These are phyloP conservation scores for Mormyrus hasselquistii DNA, from an alignment of 2,797 vertebrate genomes.

Conservation along the genomic window DNA sequence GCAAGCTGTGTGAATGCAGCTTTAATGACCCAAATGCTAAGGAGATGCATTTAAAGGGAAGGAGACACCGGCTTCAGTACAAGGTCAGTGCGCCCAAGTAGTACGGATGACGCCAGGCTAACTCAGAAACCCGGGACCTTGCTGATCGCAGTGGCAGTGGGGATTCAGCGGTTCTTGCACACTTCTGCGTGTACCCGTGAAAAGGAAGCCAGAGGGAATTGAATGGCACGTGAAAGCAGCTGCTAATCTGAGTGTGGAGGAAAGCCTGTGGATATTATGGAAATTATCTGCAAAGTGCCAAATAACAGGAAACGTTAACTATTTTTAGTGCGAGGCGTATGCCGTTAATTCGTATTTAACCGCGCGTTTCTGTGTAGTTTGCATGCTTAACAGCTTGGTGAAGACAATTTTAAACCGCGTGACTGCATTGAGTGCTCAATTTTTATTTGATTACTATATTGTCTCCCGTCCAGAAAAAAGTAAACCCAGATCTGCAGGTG, in stretches of 20 bases:
- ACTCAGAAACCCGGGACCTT: background rate
- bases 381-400: background rate
- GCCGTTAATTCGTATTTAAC: background rate
- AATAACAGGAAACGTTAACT: background rate
- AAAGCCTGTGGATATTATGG: background rate
- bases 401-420: background rate
- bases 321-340: background rate
- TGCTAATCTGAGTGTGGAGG: background rate
- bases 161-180: background rate
- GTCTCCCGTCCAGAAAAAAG: slow-evolving; percentile 79
- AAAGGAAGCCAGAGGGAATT: background rate
- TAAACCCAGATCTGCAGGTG: slow-evolving; percentile 96
- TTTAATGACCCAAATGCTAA: slow-evolving; percentile 98
- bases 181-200: background rate
- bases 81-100: slow-evolving; percentile 64
- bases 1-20: slow-evolving; percentile 95
- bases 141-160: background rate
- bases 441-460: background rate
- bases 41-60: slow-evolving; percentile 95
- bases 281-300: background rate
- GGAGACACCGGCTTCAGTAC: slow-evolving; percentile 89
- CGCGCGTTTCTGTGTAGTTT: background rate
- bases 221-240: background rate
- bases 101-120: background rate
- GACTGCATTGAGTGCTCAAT: background rate